These are phyloP conservation scores for Oryzias sinensis DNA, from an alignment of 2,797 vertebrate genomes.

Conservation along the genomic window DNA sequence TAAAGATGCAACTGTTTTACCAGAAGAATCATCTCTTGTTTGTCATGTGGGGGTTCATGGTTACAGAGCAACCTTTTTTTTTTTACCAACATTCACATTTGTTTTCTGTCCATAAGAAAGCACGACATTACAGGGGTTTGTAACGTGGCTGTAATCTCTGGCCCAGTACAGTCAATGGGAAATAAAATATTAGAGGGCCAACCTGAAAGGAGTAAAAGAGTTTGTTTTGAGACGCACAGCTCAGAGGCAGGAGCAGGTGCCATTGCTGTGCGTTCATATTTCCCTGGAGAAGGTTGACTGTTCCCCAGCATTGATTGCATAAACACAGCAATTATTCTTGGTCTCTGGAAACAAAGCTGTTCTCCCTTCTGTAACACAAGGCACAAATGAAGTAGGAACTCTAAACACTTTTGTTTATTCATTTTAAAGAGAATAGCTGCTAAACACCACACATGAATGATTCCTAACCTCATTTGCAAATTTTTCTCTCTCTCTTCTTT, in stretches of 20 bases:
- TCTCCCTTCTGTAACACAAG: constrained; percentile 34
- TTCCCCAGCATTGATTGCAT: constrained; percentile 59
- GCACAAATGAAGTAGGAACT: constrained; percentile 37
- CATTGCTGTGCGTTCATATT: constrained; percentile 54
- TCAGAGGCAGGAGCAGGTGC: constrained; percentile 52
- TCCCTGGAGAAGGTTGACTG: constrained; percentile 59
- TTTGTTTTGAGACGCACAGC: constrained; percentile 21
- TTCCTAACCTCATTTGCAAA: too few species aligned
- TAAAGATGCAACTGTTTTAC: too few species aligned
- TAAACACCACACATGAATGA: constrained; percentile 5
- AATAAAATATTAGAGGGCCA: constrained; percentile 13
- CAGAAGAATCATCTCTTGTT: too few species aligned
- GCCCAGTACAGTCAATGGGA: background rate
- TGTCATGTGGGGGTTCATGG: too few species aligned
- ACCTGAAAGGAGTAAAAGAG: constrained; percentile 15
- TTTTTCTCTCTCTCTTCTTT: too few species aligned
- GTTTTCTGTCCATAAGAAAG: too few species aligned
- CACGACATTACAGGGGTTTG: too few species aligned
- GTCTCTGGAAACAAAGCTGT: constrained; percentile 49
- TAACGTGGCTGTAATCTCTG: background rate
- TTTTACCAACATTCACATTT: too few species aligned
- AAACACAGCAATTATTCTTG: constrained; percentile 69
- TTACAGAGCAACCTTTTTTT: too few species aligned
- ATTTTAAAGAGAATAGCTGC: constrained; percentile 14
- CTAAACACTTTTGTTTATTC: constrained; percentile 28